These are phyloP conservation scores for Leptopterna dolabrata DNA, from an alignment of 2,888 invertebrate genomes.

Conservation along the genomic window DNA sequence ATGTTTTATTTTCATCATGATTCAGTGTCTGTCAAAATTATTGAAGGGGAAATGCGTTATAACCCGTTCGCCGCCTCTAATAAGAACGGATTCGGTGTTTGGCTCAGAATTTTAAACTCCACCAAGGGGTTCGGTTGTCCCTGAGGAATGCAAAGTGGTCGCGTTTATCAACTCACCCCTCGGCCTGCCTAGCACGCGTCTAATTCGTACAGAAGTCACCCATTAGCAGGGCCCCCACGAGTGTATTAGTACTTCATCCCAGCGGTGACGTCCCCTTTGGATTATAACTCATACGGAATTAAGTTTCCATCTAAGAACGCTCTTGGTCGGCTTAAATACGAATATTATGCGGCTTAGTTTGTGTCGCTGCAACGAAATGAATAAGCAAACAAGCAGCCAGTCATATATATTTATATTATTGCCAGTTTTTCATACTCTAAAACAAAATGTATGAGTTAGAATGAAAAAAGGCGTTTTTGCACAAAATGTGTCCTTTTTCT, in stretches of 20 bases:
- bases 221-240: neutral
- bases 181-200: neutral
- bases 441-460: too few relatives aligned
- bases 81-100: neutral
- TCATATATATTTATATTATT: too few relatives aligned
- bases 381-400: too few relatives aligned
- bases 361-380: too few relatives aligned
- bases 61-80: neutral
- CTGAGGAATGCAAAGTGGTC: neutral
- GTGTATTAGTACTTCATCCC: neutral
- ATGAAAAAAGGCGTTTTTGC: too few relatives aligned
- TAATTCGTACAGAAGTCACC: slow-evolving; percentile 11
- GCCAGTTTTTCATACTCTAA: too few relatives aligned
- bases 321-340: neutral
- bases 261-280: neutral
- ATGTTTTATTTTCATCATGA: neutral
- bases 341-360: too few relatives aligned
- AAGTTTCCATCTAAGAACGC: neutral
- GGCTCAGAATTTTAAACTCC: neutral
- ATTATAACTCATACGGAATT: neutral
- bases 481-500: too few relatives aligned
- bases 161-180: neutral
- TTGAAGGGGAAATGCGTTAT: neutral
- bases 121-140: neutral
- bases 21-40: neutral